Conservation (phyloP, 2,113 vertebrate genomes). For the Corvus hawaiiensis region DNA sequence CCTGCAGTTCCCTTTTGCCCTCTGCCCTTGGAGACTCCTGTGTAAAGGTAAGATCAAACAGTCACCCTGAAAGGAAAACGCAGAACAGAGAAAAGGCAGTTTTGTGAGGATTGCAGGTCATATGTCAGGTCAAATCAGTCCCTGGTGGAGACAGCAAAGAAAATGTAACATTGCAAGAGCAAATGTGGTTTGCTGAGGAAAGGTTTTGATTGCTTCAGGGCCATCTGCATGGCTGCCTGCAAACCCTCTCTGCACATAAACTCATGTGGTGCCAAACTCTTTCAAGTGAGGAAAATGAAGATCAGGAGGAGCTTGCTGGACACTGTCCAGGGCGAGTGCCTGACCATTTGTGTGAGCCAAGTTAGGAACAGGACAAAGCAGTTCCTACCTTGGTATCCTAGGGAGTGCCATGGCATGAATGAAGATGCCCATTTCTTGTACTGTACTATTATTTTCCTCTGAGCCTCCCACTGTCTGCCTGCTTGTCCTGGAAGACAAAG, state of each 20-base stretch:
- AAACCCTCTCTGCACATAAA: background rate
- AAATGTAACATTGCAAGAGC: background rate
- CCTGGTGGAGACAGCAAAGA: background rate
- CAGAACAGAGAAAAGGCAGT: background rate
- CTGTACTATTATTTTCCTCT: background rate
- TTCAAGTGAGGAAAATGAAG: background rate
- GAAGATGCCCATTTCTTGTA: background rate
- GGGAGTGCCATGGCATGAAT: background rate
- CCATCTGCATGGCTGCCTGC: background rate
- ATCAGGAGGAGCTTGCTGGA: background rate
- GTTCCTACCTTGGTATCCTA: background rate
- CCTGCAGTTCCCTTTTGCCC: background rate
- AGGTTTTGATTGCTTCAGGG: background rate
- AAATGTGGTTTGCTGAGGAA: background rate
- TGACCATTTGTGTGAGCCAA: background rate
- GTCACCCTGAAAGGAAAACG: background rate
- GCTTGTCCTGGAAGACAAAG: background rate
- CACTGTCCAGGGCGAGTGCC: background rate
- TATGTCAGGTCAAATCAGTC: background rate
- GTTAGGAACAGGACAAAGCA: background rate
- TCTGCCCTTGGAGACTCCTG: background rate
- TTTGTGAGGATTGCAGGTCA: background rate
- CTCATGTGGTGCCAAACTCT: background rate
- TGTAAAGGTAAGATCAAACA: background rate
- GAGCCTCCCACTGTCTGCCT: background rate